Conservation (phyloP, 1,140 invertebrate genomes). For the Drosophila gunungcola region DNA sequence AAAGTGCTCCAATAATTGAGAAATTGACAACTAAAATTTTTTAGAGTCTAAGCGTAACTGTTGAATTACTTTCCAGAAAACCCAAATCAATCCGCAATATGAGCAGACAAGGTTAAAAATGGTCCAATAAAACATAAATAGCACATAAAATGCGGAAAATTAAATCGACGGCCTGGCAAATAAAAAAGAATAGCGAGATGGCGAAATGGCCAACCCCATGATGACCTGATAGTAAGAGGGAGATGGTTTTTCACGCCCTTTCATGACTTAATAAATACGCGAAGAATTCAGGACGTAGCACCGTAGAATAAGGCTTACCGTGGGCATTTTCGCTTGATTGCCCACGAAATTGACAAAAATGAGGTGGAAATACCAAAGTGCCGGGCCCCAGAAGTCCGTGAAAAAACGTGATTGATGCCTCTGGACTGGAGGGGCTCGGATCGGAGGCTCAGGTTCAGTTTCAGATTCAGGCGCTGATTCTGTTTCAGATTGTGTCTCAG, state of each 20-base stretch:
- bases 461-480: slow-evolving; percentile 24
- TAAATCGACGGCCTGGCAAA: slow-evolving; percentile 21
- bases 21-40: background rate
- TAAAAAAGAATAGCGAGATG: slow-evolving; percentile 3
- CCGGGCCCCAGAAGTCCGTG: slow-evolving; percentile 17
- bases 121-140: slow-evolving; percentile 59
- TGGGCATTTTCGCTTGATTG: slow-evolving; percentile 70
- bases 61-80: slow-evolving; percentile 8
- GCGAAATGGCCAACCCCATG: slow-evolving; percentile 46
- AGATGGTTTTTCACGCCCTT: slow-evolving; percentile 34
- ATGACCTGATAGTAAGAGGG: slow-evolving; percentile 11
- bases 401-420: slow-evolving; percentile 53
- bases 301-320: slow-evolving; percentile 4
- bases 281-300: slow-evolving; percentile 31
- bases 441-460: slow-evolving; percentile 7
- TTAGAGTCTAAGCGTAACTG: background rate
- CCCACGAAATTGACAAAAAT: slow-evolving; percentile 78
- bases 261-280: slow-evolving; percentile 79
- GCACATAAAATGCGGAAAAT: slow-evolving; percentile 59
- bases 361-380: slow-evolving; percentile 67
- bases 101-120: slow-evolving; percentile 16
- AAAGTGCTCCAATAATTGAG: slow-evolving; percentile 1
- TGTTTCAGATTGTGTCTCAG: slow-evolving; percentile 56
- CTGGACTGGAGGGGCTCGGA: background rate
- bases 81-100: background rate